Evolutionary conservation across 2,797 vertebrate genomes (phyloP).

Genomic region (Selene dorsalis): DNA sequence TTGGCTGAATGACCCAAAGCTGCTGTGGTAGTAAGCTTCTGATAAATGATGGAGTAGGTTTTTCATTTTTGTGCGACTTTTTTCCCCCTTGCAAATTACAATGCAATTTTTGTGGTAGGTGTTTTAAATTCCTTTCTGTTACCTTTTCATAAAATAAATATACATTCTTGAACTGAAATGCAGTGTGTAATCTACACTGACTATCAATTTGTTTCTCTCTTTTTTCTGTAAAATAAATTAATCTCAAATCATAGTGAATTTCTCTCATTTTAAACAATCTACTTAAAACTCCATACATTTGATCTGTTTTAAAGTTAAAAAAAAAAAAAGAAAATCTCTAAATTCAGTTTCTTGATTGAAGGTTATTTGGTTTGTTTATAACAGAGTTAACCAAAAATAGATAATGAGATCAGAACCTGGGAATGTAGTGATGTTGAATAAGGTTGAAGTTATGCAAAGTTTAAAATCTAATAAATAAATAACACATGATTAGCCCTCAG

Average conservation of each 20-base stretch:
- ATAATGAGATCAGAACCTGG: neutral
- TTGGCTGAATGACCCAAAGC: neutral
- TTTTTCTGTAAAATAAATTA: too few relatives aligned
- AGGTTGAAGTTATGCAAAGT: conserved; percentile 17
- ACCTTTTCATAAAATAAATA: neutral
- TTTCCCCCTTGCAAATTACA: too few relatives aligned
- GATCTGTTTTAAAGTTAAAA: too few relatives aligned
- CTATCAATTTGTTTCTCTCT: neutral
- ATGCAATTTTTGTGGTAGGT: neutral
- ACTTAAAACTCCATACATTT: too few relatives aligned
- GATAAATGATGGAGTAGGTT: neutral
- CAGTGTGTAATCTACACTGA: neutral
- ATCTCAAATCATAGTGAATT: neutral
- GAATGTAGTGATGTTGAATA: conserved; percentile 9
- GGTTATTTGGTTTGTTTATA: neutral
- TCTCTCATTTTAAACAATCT: neutral
- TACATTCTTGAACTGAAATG: neutral
- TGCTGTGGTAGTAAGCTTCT: neutral
- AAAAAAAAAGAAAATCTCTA: too few relatives aligned
- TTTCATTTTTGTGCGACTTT: neutral
- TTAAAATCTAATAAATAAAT: conserved; percentile 3
- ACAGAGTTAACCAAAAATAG: neutral
- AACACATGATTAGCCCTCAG: conserved; percentile 29
- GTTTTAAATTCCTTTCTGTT: neutral
- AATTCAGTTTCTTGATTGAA: too few relatives aligned